These are phyloP conservation scores for Coranthus polyacanthus DNA, from an alignment of 2,797 vertebrate genomes.

Conservation along the genomic window DNA sequence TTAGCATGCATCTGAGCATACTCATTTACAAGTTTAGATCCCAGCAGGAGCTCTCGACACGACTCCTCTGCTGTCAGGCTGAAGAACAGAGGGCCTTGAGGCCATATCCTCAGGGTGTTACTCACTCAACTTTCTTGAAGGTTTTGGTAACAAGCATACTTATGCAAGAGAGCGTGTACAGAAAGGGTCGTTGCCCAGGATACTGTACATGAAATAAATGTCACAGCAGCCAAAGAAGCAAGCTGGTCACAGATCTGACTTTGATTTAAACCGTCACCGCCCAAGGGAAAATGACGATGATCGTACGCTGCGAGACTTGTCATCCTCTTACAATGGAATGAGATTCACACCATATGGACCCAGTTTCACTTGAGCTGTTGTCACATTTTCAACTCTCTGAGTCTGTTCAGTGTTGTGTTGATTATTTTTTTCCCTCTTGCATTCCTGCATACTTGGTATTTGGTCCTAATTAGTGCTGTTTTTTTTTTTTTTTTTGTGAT, in stretches of 20 bases:
- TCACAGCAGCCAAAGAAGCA: constrained; percentile 12
- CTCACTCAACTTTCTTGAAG: constrained; percentile 42
- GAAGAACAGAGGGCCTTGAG: constrained; percentile 30
- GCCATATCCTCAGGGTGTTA: constrained; percentile 33
- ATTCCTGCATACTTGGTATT: constrained; percentile 3
- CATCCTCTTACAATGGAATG: neutral
- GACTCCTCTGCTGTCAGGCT: constrained; percentile 56
- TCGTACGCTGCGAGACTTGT: neutral
- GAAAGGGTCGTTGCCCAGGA: constrained; percentile 10
- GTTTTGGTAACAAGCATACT: constrained; percentile 30
- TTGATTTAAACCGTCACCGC: neutral
- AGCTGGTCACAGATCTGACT: constrained; percentile 11
- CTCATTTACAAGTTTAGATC: constrained; percentile 51
- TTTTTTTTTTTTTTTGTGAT: neutral
- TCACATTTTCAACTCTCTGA: constrained; percentile 2
- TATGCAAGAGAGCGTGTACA: constrained; percentile 16
- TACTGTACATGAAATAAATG: constrained; percentile 4
- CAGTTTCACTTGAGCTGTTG: neutral
- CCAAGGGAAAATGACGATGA: neutral
- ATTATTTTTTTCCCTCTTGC: neutral
- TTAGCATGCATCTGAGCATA: constrained; percentile 60
- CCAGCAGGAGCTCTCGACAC: constrained; percentile 59
- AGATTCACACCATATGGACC: neutral
- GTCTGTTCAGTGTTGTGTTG: neutral
- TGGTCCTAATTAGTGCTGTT: neutral